Percentiles rank a stretch among this genome's conserved stretches.
Conservation (phyloP, 2,113 vertebrate species). For the Okapia johnstoni region DNA sequence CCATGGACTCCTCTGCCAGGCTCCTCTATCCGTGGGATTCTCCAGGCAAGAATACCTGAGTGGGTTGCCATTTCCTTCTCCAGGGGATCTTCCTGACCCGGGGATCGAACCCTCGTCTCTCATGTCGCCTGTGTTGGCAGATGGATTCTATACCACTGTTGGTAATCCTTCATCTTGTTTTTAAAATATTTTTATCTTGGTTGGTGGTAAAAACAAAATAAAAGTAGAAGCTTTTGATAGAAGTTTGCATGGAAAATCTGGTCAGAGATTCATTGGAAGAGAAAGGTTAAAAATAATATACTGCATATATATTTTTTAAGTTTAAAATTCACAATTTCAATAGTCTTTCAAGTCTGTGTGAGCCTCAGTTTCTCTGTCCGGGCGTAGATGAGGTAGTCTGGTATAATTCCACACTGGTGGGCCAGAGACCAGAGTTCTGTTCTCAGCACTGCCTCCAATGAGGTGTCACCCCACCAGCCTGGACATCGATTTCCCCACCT, state of each 20-base stretch:
- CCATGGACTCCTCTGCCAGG: neutral
- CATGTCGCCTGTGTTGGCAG: rapidly evolving
- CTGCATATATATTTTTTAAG: neutral
- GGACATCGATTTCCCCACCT: neutral
- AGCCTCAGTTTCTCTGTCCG: neutral
- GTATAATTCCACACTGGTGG: neutral
- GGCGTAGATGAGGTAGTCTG: neutral
- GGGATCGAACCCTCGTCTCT: neutral
- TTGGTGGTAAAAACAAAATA: neutral
- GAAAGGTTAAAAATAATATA: slow-evolving; percentile 28
- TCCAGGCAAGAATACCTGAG: neutral
- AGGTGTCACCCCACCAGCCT: too few relatives aligned
- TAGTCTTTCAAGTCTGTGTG: neutral
- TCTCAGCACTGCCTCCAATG: neutral
- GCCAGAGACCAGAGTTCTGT: neutral
- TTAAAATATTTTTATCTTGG: slow-evolving; percentile 27
- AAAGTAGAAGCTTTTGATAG: slow-evolving; percentile 32
- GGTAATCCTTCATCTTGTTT: neutral
- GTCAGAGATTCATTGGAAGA: slow-evolving; percentile 31
- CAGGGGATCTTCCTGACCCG: neutral
- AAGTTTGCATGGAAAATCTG: slow-evolving; percentile 48
- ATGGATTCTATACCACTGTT: neutral
- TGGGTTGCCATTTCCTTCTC: neutral
- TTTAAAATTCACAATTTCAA: neutral
- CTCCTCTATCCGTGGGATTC: neutral